These are phyloP conservation scores for Empidonax traillii DNA, from an alignment of 2,113 vertebrate species.

Conservation along the genomic window DNA sequence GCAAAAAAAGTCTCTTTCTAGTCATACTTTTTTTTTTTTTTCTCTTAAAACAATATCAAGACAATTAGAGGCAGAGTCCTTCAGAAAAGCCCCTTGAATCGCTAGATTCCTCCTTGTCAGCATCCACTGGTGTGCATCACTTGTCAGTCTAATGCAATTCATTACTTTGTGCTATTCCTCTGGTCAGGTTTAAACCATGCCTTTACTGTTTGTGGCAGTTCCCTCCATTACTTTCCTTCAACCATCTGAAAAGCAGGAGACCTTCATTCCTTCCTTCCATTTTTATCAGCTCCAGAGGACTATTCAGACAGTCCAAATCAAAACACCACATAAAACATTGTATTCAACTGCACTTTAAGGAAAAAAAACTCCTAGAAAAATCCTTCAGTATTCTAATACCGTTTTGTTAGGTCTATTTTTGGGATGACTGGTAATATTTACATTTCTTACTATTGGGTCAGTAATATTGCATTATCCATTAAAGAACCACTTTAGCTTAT, in stretches of 20 bases:
- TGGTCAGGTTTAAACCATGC: background rate
- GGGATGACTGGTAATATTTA: background rate
- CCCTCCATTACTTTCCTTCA: accelerated
- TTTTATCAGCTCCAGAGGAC: background rate
- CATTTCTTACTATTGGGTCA: background rate
- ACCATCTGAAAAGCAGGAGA: background rate
- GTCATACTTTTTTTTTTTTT: background rate
- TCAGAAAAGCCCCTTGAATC: background rate
- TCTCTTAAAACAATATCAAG: background rate
- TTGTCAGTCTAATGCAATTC: background rate
- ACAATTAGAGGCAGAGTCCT: background rate
- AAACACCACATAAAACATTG: background rate
- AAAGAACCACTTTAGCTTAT: background rate
- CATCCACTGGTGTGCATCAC: background rate
- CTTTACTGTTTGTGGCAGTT: background rate
- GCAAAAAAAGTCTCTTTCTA: background rate
- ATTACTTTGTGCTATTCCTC: accelerated
- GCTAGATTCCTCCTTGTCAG: background rate
- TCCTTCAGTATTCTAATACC: background rate
- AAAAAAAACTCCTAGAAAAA: background rate
- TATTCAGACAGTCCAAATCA: background rate
- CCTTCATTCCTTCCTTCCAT: background rate
- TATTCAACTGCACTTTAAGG: background rate
- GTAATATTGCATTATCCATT: background rate
- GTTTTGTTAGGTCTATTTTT: background rate